These are phyloP conservation scores for Acanthis flammea DNA, from an alignment of 2,797 vertebrate species.

Conservation along the genomic window DNA sequence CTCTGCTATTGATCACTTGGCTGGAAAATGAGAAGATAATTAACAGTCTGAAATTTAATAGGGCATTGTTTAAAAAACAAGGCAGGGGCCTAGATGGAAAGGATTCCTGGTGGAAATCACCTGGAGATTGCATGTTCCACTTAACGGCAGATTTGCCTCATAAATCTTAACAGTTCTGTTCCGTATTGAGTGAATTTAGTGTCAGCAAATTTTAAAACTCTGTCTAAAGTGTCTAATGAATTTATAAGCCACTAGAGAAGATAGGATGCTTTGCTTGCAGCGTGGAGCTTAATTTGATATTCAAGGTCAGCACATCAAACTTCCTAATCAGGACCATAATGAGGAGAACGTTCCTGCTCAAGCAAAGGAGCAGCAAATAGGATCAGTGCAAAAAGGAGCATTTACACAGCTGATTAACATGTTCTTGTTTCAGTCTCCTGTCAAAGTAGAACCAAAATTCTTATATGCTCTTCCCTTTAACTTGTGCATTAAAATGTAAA, in stretches of 20 bases:
- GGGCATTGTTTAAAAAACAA: constrained; percentile 2
- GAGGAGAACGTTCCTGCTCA: constrained; percentile 1
- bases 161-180: constrained; percentile 18
- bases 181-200: constrained; percentile 4
- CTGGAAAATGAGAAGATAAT: constrained; percentile 17
- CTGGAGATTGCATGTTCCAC: not conserved
- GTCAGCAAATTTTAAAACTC: constrained; percentile 50
- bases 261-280: constrained; percentile 57
- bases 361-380: constrained; percentile 7
- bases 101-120: constrained; percentile 21
- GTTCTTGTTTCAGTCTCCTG: not conserved
- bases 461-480: not conserved
- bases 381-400: not conserved
- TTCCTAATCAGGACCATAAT: constrained; percentile 56
- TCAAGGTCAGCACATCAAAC: constrained; percentile 62
- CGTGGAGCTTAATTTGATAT: constrained; percentile 49
- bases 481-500: not conserved
- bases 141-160: not conserved
- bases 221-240: constrained; percentile 52
- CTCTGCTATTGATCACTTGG: not conserved
- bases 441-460: not conserved
- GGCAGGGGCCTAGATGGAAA: not conserved
- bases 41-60: not conserved
- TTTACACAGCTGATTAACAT: not conserved
- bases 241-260: constrained; percentile 66